Evolutionary conservation across 2,113 vertebrate species (phyloP).

Genomic region (Melospiza melodia): DNA sequence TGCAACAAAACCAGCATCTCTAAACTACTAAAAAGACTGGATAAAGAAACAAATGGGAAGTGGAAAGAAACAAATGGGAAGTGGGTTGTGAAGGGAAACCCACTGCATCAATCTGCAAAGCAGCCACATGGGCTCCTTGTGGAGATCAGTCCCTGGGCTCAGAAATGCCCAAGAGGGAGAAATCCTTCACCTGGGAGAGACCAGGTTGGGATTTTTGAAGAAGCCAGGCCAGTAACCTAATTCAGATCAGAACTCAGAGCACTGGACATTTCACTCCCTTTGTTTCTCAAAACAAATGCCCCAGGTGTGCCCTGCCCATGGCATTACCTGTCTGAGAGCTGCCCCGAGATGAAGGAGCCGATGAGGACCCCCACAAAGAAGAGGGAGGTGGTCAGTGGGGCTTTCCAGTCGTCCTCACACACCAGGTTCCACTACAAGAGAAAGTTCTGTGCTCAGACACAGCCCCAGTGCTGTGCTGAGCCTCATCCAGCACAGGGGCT

Average conservation of each 20-base stretch:
- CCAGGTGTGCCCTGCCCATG: neutral
- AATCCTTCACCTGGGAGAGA: neutral
- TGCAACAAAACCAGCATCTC: neutral
- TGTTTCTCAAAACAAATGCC: neutral
- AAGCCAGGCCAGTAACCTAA: neutral
- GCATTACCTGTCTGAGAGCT: constrained; percentile 84
- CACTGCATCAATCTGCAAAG: neutral
- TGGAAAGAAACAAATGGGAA: neutral
- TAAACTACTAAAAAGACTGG: neutral
- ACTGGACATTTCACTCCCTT: neutral
- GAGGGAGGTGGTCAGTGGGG: constrained; percentile 79
- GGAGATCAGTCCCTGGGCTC: neutral
- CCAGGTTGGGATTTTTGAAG: neutral
- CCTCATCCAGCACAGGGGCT: neutral
- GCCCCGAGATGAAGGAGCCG: constrained; percentile 81
- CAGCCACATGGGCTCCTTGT: neutral
- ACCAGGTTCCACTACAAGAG: constrained; percentile 83
- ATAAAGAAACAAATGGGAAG: neutral
- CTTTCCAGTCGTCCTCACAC: constrained; percentile 83
- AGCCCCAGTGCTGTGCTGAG: fast-evolving
- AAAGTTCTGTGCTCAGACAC: neutral
- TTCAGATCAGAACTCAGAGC: neutral
- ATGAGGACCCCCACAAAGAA: constrained; percentile 82
- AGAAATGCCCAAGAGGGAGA: neutral
- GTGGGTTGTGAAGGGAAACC: neutral